Conservation (phyloP, 2,797 vertebrate genomes). For the Paguma larvata region DNA sequence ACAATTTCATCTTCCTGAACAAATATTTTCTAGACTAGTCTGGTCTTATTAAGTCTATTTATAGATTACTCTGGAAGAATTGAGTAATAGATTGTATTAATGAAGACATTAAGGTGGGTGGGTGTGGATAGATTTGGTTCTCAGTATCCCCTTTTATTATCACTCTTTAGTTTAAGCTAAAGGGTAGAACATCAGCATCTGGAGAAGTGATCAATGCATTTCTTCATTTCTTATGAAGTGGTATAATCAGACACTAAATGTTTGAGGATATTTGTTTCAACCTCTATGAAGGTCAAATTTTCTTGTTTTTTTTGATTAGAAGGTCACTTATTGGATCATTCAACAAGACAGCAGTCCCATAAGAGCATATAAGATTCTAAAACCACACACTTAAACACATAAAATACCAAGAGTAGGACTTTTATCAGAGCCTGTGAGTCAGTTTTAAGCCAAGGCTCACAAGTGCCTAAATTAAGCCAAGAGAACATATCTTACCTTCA, state of each 20-base stretch:
- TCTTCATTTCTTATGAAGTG: background rate
- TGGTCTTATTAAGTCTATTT: background rate
- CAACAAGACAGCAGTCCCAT: background rate
- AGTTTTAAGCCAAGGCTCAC: background rate
- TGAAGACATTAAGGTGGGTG: background rate
- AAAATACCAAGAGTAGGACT: background rate
- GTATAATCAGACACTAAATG: background rate
- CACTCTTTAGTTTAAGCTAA: background rate
- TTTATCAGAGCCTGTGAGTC: background rate
- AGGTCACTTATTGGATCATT: background rate
- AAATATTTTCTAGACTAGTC: background rate
- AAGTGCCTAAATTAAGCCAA: background rate
- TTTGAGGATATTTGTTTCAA: background rate
- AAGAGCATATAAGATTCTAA: background rate
- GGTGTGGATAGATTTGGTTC: background rate
- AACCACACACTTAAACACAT: background rate
- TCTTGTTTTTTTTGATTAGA: background rate
- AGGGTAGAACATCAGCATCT: background rate
- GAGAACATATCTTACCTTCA: background rate
- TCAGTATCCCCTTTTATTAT: background rate
- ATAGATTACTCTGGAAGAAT: too few relatives aligned
- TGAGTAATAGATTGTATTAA: background rate
- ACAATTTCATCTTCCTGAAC: background rate
- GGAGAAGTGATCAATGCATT: background rate
- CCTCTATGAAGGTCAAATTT: background rate